These are phyloP conservation scores for Carduelis carduelis DNA, from an alignment of 2,797 vertebrate species.

Conservation along the genomic window DNA sequence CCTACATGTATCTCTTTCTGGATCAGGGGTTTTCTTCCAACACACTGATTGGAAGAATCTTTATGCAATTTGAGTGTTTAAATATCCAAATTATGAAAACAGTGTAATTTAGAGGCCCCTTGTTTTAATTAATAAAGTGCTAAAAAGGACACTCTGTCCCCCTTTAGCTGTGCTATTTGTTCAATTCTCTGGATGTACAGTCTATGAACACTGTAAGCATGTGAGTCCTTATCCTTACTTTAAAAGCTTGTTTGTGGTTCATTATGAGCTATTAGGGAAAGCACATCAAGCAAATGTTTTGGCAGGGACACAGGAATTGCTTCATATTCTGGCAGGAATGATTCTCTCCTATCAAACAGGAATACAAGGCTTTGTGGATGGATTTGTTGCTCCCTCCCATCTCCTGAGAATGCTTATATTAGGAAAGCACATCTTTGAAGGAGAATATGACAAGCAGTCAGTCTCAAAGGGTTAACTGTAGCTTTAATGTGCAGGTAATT, in stretches of 20 bases:
- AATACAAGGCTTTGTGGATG: background rate
- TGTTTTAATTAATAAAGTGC: background rate
- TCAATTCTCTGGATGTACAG: background rate
- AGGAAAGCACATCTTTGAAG: background rate
- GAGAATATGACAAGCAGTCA: background rate
- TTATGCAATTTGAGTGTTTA: background rate
- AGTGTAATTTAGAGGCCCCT: background rate
- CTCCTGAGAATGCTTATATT: background rate
- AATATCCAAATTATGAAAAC: background rate
- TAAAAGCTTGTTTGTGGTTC: conserved; percentile 61
- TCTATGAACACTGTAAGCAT: conserved; percentile 11
- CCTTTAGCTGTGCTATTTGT: background rate
- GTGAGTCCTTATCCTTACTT: conserved; percentile 41
- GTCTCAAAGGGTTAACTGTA: background rate
- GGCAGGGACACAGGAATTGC: conserved; percentile 33
- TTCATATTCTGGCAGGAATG: conserved; percentile 8
- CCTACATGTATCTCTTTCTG: background rate
- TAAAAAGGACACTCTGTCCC: background rate
- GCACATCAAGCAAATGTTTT: conserved; percentile 36
- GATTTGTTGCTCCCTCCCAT: background rate
- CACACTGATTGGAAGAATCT: background rate
- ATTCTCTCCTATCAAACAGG: background rate
- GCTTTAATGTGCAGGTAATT: background rate
- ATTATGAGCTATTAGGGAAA: conserved; percentile 45
- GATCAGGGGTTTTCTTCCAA: background rate